Evolutionary conservation across 2,797 vertebrate species (phyloP), one percentile per base, ranked within the genome.

Genomic region (Liparis tanakae): DNA sequence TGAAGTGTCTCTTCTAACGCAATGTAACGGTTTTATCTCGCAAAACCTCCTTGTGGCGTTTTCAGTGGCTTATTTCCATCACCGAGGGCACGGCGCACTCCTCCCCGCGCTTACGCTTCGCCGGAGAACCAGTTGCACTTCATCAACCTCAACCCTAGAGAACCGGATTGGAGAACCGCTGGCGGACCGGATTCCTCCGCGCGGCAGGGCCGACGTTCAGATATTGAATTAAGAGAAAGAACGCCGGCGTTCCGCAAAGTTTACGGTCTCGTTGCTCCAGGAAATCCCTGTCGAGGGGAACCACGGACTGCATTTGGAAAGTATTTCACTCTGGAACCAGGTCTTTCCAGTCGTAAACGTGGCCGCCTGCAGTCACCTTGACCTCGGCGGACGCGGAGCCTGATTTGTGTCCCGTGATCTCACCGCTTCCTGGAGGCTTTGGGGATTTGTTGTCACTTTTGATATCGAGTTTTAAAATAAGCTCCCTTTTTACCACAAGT

Each of bases 271-370:
- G 72, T 85, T 81, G 57, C 66, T 83, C 76, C 76, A 85, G 83
- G 84, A 91, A 89, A 85, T 89, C 80, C 83, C 81, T 36, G 76
- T 89, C 17, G n/a, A 70, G 72, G 77, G 71, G 72, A 66, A 67
- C 81, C 72, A 20, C 71, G 55, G 67, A 63, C 74, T 73, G 70
- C 73, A 72, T 87, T 76, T 74, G 74, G 81, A 86, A 85, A 83
- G 25, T 84, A 65, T 84, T 82, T 70, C 55, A 69, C 78, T 64
- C 74, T 75, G 74, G 73, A 86, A 72, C 61, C 70, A 41, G 74
- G 66, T 78, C 68, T 79, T 86, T 77, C 46, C 78, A 78, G 68
- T 70, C 76, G 50, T 69, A 81, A 81, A 83, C 69, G 34, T 36
- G 20, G 64, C 63, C n/a, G 68, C 67, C 71, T 82, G 78, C 60